phyloP scores from a whole-genome alignment of 2,797 vertebrate species.

The Carapus acus region DNA sequence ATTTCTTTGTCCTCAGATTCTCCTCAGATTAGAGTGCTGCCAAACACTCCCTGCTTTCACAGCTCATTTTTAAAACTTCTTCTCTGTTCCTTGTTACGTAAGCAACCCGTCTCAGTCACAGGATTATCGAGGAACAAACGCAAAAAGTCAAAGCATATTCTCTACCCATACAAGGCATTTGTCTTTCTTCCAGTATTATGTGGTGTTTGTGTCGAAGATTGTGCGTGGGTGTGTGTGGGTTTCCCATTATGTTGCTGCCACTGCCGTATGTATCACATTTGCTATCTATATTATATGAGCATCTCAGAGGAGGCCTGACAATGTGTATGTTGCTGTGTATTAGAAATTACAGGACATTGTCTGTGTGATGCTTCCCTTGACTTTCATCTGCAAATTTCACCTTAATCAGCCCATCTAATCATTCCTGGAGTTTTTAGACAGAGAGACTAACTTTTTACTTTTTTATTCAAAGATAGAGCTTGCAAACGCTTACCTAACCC shows the following conservation, averaged over 20 bases:
- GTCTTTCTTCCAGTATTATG: slow-evolving; percentile 10
- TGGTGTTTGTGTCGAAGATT: not conserved
- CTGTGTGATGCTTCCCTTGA: slow-evolving; percentile 9
- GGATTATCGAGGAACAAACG: not conserved
- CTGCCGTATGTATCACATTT: slow-evolving; percentile 3
- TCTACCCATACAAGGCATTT: not conserved
- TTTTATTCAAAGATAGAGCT: no score
- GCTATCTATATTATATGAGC: slow-evolving; percentile 17
- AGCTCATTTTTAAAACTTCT: no score
- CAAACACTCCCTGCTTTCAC: no score
- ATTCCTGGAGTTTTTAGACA: no score
- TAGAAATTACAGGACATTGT: slow-evolving; percentile 1
- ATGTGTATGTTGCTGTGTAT: slow-evolving; percentile 6
- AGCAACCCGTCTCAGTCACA: no score
- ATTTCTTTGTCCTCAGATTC: no score
- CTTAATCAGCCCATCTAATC: no score
- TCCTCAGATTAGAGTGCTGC: no score
- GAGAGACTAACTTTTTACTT: no score
- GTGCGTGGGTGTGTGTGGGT: slow-evolving; percentile 10
- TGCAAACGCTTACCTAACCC: no score
- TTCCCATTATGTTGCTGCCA: slow-evolving; percentile 10
- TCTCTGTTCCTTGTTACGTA: no score
- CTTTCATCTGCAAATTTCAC: slow-evolving; percentile 5
- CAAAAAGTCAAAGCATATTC: not conserved
- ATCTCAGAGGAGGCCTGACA: not conserved